These are phyloP conservation scores for Dendronephthya gigantea DNA, from an alignment of 64 coral and sea anemone genomes.

Conservation along the genomic window DNA sequence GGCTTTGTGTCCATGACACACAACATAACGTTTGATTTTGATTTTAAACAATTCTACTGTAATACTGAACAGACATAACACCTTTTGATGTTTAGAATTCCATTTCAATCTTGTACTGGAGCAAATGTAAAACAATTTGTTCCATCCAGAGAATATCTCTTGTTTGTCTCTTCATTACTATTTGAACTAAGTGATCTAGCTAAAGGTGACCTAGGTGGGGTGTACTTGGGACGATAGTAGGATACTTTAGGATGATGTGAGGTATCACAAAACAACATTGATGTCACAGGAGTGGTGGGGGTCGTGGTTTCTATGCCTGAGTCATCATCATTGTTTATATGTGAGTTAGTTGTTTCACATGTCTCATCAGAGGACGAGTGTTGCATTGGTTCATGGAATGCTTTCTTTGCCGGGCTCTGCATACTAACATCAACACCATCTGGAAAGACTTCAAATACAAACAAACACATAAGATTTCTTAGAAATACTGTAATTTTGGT, in stretches of 20 bases:
- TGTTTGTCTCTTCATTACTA: not conserved
- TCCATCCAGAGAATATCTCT: not conserved
- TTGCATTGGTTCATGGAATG: not conserved
- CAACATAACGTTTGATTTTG: too few species aligned
- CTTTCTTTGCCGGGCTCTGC: not conserved
- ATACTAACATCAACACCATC: not conserved
- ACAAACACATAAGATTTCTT: not conserved
- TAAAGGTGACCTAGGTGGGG: not conserved
- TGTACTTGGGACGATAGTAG: slow-evolving; percentile 15
- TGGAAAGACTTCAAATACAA: slow-evolving; percentile 1
- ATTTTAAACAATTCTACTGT: too few species aligned
- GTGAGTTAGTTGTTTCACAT: not conserved
- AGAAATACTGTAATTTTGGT: too few species aligned
- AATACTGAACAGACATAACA: too few species aligned
- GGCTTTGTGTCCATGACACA: too few species aligned
- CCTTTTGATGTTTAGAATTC: too few species aligned
- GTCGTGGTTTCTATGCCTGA: not conserved
- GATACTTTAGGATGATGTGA: slow-evolving; percentile 1
- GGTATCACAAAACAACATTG: slow-evolving; percentile 14
- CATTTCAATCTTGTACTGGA: slow-evolving; percentile 3
- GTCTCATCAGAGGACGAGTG: not conserved
- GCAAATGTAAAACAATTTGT: slow-evolving; percentile 2
- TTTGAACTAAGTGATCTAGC: not conserved
- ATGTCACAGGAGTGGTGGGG: not conserved
- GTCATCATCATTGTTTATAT: not conserved